Percentiles rank a stretch among this genome's conserved stretches.
These are phyloP conservation scores for Sapayoa aenigma DNA, from an alignment of 2,113 vertebrate genomes.

Conservation along the genomic window DNA sequence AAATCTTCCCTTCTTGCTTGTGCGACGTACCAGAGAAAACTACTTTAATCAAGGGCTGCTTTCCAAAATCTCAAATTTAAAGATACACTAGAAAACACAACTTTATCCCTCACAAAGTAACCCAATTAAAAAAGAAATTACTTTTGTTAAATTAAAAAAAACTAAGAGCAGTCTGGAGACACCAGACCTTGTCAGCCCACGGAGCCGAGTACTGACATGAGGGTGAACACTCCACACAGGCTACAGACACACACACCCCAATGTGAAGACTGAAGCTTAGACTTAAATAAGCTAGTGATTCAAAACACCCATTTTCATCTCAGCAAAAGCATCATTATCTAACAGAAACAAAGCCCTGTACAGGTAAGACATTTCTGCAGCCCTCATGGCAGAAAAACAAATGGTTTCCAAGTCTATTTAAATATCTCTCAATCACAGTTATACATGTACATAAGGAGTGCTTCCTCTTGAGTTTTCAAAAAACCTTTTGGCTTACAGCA, in stretches of 20 bases:
- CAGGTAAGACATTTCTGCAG: neutral
- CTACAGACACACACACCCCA: neutral
- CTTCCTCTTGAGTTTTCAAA: neutral
- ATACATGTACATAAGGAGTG: neutral
- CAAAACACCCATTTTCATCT: neutral
- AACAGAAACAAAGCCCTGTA: neutral
- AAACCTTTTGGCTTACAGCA: neutral
- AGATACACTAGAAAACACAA: neutral
- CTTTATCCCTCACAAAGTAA: neutral
- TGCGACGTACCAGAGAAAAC: neutral
- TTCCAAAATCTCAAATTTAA: neutral
- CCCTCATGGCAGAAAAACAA: neutral
- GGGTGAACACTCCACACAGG: fast-evolving
- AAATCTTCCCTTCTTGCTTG: neutral
- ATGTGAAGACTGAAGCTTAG: neutral
- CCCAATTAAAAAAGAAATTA: neutral
- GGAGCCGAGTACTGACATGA: fast-evolving
- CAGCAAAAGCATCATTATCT: neutral
- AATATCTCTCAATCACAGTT: neutral
- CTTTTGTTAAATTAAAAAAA: neutral
- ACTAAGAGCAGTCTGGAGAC: neutral
- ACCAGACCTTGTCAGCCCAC: neutral
- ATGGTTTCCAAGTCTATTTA: neutral
- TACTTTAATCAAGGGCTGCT: neutral
- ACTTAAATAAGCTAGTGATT: neutral